Conservation (phyloP, 1,140 invertebrate species). For the Trichonephila inaurata region DNA sequence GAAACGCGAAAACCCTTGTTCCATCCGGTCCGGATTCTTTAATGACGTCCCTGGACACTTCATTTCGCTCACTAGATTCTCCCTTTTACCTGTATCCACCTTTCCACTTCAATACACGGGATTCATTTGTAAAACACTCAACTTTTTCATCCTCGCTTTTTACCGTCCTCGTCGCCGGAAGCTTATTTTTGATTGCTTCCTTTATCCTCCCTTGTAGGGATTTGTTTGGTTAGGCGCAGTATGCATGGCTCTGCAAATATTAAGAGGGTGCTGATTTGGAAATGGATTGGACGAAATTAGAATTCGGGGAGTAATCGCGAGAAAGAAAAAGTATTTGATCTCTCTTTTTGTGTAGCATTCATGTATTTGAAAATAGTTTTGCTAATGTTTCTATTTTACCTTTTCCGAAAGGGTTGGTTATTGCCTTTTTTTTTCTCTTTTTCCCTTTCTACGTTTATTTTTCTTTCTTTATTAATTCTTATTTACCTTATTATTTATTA, state of each 20-base stretch:
- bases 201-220: slow-evolving; percentile 15
- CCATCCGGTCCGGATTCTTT: slow-evolving; percentile 36
- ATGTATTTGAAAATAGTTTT: too few species aligned
- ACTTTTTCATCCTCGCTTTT: not conserved
- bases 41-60: slow-evolving; percentile 21
- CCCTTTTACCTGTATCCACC: slow-evolving; percentile 9
- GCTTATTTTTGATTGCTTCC: slow-evolving; percentile 20
- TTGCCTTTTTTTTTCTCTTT: too few species aligned
- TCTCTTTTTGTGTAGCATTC: too few species aligned
- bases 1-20: slow-evolving; percentile 30
- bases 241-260: slow-evolving; percentile 53
- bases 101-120: slow-evolving; percentile 46
- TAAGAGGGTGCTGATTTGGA: slow-evolving; percentile 32
- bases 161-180: not conserved
- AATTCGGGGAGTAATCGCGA: slow-evolving; percentile 8
- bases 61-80: slow-evolving; percentile 13
- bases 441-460: too few species aligned
- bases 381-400: too few species aligned
- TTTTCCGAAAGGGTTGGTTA: too few species aligned
- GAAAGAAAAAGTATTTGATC: too few species aligned
- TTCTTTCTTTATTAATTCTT: too few species aligned
- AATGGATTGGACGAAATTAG: not conserved
- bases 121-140: slow-evolving; percentile 47
- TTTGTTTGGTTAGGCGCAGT: slow-evolving; percentile 34
- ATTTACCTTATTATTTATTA: too few species aligned